Conservation (phyloP, 2,888 invertebrate species). For the Sipha maydis region DNA sequence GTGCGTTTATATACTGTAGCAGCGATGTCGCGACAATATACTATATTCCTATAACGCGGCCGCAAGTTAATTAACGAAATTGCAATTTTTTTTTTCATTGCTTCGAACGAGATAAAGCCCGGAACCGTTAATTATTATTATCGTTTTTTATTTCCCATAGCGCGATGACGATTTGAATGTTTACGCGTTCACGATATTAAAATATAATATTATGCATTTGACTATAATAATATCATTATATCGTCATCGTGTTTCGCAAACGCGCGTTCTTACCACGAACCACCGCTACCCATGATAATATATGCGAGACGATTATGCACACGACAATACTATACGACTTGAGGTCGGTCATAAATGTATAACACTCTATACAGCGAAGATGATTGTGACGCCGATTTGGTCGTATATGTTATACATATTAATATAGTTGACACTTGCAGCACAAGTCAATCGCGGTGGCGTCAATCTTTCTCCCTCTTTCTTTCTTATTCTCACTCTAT, state of each 20-base stretch:
- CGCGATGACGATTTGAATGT: neutral
- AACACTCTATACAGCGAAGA: too few species aligned
- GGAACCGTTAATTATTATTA: constrained; percentile 1
- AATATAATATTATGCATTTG: neutral
- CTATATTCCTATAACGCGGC: too few species aligned
- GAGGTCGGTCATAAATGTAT: neutral
- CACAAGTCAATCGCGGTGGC: too few species aligned
- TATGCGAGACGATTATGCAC: neutral
- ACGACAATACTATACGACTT: neutral
- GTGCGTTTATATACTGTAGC: neutral
- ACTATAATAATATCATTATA: neutral
- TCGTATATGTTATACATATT: too few species aligned
- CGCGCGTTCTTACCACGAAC: neutral
- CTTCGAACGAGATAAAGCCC: constrained; percentile 18
- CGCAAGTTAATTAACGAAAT: constrained; percentile 43
- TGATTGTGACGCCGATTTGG: too few species aligned
- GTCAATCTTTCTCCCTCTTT: too few species aligned
- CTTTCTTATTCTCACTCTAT: too few species aligned
- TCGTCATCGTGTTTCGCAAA: neutral
- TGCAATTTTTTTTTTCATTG: neutral
- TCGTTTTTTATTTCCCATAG: constrained; percentile 17
- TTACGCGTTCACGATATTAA: neutral
- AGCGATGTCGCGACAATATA: neutral
- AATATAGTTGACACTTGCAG: too few species aligned
- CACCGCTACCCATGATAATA: too few species aligned